phyloP scores from a whole-genome alignment of 2,113 vertebrate species.

The Triplophysa rosa region DNA sequence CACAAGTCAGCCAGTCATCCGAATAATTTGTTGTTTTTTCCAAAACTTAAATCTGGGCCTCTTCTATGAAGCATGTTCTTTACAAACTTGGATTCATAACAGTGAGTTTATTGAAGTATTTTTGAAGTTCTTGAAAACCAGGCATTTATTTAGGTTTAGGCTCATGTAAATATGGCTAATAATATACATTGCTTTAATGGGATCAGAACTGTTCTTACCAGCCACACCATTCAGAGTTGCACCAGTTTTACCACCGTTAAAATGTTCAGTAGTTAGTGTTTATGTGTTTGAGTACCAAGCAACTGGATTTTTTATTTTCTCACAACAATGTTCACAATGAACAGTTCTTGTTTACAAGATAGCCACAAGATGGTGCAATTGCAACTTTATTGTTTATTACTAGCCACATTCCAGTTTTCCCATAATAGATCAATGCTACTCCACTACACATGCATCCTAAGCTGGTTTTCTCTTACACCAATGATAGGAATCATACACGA shows the following conservation, averaged over 20 bases:
- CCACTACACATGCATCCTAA: not conserved
- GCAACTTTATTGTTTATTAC: not conserved
- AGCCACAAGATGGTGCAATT: conserved; percentile 26
- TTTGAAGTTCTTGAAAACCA: not conserved
- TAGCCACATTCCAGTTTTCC: not conserved
- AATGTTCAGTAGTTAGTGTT: not conserved
- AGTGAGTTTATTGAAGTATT: no score
- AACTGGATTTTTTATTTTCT: not conserved
- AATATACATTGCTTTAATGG: not conserved
- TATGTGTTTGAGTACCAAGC: not conserved
- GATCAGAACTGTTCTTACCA: not conserved
- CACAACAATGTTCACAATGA: not conserved
- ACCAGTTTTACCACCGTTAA: not conserved
- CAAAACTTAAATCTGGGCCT: not conserved
- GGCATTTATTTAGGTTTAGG: not conserved
- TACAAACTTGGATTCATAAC: not conserved
- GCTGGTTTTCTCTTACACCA: not conserved
- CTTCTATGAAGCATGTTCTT: not conserved
- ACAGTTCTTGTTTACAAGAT: not conserved
- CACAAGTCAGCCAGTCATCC: not conserved
- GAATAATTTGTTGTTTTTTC: not conserved
- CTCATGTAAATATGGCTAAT: not conserved
- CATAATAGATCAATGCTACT: not conserved
- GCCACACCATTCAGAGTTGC: not conserved
- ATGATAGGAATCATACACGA: not conserved